Evolutionary conservation across 2,888 invertebrate species (phyloP), one percentile per base, ranked within the genome.

Genomic region (Amiota minor): DNA sequence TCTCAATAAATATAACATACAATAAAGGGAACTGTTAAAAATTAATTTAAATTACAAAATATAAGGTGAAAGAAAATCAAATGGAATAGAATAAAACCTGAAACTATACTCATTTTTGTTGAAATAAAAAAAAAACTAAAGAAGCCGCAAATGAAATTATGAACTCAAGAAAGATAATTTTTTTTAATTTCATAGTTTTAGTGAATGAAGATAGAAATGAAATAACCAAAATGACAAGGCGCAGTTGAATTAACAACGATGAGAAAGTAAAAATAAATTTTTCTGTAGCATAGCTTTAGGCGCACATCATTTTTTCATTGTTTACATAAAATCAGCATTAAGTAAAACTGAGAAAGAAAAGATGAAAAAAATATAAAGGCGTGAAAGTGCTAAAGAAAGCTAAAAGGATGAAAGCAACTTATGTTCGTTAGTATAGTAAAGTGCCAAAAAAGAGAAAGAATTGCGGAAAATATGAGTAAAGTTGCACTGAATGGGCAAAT

Each of bases 251-350:
- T 12, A 14, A 18, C 9, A 18, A 12, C 56, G n/a, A 59, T 10
- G 18, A 14, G 6, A 46, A 64, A 46, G 47, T n/a, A n/a, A 16
- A 35, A 64, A 20, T 46, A 46, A 64, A 18, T 23, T 35, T 35
- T 35, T 35, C 4, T 6, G 45, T 64, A 64, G 64, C 64, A 64
- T 23, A 77, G 77, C 84, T 80, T 77, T 77, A 79, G 82, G 84
- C 84, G 81, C 81, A 73, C 83, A 75, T 81, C 81, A 81, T 80
- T 83, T 35, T 35, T 6, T 35, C 35, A 35, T 35, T 83, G 84
- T 83, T 83, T 82, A 82, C 79, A 81, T 76, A 78, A 78, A 82
- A 82, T 81, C 84, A 81, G 69, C 77, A 64, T 64, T 64, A 64
- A 64, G 46, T 16, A n/a, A 12, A 18, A 16, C 56, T 14, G n/a